phyloP scores from a whole-genome alignment of 92 coral and sea anemone genomes.

The Paragorgia papillata region DNA sequence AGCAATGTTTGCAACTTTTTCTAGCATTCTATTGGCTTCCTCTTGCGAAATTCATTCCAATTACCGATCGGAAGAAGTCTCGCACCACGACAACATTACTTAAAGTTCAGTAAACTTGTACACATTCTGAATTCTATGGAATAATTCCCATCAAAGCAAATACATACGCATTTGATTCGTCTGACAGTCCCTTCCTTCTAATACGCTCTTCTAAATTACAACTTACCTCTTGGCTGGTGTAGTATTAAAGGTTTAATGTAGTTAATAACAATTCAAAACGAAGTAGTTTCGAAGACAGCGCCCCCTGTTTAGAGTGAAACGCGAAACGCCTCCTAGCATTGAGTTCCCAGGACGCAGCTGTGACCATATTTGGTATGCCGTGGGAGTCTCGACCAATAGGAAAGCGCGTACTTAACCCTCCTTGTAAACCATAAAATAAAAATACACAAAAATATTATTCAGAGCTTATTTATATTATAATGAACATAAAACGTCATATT shows the following conservation, averaged over 20 bases:
- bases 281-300: slow-evolving; percentile 6
- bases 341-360: slow-evolving; percentile 26
- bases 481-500: too few species aligned
- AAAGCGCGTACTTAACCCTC: not conserved
- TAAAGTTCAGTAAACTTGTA: not conserved
- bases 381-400: slow-evolving; percentile 8
- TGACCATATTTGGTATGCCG: slow-evolving; percentile 34
- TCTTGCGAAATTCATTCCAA: not conserved
- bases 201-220: too few species aligned
- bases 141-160: too few species aligned
- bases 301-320: slow-evolving; percentile 30
- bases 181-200: too few species aligned
- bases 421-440: too few species aligned
- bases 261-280: slow-evolving; percentile 24
- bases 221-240: slow-evolving; percentile 27
- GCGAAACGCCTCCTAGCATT: not conserved
- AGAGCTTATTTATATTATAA: too few species aligned
- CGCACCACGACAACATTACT: not conserved
- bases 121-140: too few species aligned
- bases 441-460: too few species aligned
- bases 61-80: not conserved
- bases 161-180: too few species aligned
- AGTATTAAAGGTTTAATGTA: slow-evolving; percentile 1
- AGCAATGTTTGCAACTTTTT: not conserved
- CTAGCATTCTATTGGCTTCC: not conserved